phyloP scores from a whole-genome alignment of 2,888 invertebrate genomes.

The Meteorus colon region DNA sequence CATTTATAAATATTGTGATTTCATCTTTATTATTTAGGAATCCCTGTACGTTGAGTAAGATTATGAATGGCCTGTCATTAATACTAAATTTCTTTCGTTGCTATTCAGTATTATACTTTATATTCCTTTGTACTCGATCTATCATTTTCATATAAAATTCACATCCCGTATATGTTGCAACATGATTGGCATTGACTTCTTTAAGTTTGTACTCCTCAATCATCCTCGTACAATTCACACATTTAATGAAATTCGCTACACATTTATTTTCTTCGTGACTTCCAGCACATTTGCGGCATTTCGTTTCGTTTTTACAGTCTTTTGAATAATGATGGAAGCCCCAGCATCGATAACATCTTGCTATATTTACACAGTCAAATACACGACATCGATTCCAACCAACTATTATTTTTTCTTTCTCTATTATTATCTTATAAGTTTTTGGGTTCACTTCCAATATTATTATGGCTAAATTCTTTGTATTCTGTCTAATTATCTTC shows the following conservation, averaged over 20 bases:
- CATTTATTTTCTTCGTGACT: conserved; percentile 38
- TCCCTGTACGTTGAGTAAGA: conserved; percentile 31
- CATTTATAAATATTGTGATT: conserved; percentile 5
- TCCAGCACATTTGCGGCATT: conserved; percentile 36
- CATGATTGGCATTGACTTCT: conserved; percentile 24
- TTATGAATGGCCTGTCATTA: too few relatives aligned
- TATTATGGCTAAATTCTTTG: not conserved
- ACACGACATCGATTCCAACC: not conserved
- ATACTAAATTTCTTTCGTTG: too few relatives aligned
- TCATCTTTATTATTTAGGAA: conserved; percentile 29
- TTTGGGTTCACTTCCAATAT: not conserved
- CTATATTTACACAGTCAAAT: not conserved
- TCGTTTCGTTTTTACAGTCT: conserved; percentile 36
- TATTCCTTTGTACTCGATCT: too few relatives aligned
- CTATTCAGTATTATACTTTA: too few relatives aligned
- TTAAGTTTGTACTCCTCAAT: conserved; percentile 28
- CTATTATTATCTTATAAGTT: too few relatives aligned
- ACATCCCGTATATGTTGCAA: conserved; percentile 34
- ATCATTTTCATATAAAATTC: conserved; percentile 28
- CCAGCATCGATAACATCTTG: conserved; percentile 30
- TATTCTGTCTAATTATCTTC: too few relatives aligned
- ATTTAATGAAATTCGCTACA: conserved; percentile 25
- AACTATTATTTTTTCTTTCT: not conserved
- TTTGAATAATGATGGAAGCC: conserved; percentile 43
- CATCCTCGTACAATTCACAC: conserved; percentile 42